Evolutionary conservation across 2,113 vertebrate species (phyloP), one percentile per base, ranked within the genome.

Genomic region (Hymenochirus boettgeri): DNA sequence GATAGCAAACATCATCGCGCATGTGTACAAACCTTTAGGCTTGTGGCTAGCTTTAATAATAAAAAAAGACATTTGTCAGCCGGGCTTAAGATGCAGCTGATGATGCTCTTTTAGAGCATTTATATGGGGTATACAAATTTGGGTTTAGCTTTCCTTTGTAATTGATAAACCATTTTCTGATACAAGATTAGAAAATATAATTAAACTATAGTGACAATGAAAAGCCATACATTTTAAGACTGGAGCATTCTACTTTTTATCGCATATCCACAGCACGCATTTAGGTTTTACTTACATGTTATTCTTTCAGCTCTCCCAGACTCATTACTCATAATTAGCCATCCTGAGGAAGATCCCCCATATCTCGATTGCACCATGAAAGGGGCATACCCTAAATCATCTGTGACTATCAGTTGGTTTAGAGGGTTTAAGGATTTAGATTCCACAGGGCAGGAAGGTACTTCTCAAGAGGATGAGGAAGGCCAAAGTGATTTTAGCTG

Each of bases 261-360:
- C 22, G 17, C 22, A 11, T 21, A 21, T 10, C 29, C 29, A 31
- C 10, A 5, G 5, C n/a, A 50, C 21, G 11, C 23, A 25, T 11
- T 51, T 21, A 56, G 6, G 26, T 56, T 4, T n/a, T 33, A 19
- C 13, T n/a, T 57, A 29, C 12, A 19, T 25, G 0, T 7, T 0
- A n/a, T 0, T 0, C 3, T 3, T 4, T 18, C 82, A 90, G 88
- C 84, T 4, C 65, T 88, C 15, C 86, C 86, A 0, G 76, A 80
- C 13, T 19, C 12, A 0, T 64, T 89, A 69, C 61, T 46, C 17
- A 25, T 83, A 70, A 13, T 65, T 21, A 2, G 70, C 39, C 26
- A 19, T 1, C 82, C 80, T 0, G 7, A 0, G 0, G 0, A 73
- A 11, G 59, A 7, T 25, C 61, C 70, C 0, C 26, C 2, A 46